Evolutionary conservation across 1,140 invertebrate genomes (phyloP).

Genomic region (Homarus americanus): DNA sequence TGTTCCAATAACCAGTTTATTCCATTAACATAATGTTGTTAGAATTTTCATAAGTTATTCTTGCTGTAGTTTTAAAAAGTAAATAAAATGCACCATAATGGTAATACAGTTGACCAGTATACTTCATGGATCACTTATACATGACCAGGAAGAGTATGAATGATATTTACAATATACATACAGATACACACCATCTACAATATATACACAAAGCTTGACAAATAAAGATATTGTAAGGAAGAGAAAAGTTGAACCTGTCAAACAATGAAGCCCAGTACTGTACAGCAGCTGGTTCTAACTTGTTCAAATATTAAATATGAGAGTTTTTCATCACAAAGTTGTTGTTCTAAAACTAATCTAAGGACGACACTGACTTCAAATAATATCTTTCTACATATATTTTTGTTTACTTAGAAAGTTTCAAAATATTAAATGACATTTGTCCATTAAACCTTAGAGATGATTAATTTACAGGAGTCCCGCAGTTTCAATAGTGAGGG

Average conservation of each 20-base stretch:
- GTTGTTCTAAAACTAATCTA: no score
- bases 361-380: no score
- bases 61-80: background rate
- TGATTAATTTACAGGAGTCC: no score
- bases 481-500: no score
- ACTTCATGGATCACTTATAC: background rate
- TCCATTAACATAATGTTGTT: background rate
- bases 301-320: no score
- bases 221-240: background rate
- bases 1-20: background rate
- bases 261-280: background rate
- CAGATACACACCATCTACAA: constrained; percentile 6
- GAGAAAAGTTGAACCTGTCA: background rate
- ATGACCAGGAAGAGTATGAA: background rate
- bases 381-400: no score
- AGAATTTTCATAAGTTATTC: constrained; percentile 3
- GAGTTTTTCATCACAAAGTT: no score
- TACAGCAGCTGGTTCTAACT: no score
- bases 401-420: no score
- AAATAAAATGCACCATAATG: background rate
- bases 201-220: background rate
- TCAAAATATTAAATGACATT: no score
- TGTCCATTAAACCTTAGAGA: no score
- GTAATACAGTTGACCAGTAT: background rate
- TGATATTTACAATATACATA: constrained; percentile 6